A percentile compares a stretch with the other conserved stretches of the same genome.
Conservation (phyloP, 2,888 invertebrate genomes). For the Euplagia quadripunctaria region DNA sequence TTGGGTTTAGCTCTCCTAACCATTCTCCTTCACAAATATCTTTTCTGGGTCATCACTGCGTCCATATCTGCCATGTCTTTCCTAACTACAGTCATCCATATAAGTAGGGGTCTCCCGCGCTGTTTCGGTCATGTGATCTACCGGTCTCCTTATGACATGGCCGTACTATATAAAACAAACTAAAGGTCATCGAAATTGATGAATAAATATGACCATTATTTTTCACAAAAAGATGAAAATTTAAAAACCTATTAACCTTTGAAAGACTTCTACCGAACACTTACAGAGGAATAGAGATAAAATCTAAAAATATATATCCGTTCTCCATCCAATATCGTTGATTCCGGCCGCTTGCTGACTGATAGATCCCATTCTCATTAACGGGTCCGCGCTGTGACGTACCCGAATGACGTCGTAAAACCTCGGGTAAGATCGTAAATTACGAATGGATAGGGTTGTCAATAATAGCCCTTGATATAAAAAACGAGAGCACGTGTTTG, state of each 20-base stretch:
- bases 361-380: conserved; percentile 84
- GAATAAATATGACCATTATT: neutral
- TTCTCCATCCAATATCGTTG: conserved; percentile 66
- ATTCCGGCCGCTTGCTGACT: conserved; percentile 71
- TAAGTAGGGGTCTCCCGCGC: no score
- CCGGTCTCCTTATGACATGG: no score
- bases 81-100: no score
- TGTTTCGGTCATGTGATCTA: no score
- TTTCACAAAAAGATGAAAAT: conserved; percentile 5
- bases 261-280: conserved; percentile 15
- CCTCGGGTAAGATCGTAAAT: conserved; percentile 60
- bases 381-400: conserved; percentile 56
- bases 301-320: conserved; percentile 79
- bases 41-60: no score
- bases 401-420: conserved; percentile 59
- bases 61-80: no score
- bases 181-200: conserved; percentile 12
- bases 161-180: no score
- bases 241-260: conserved; percentile 9
- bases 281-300: conserved; percentile 39
- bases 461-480: conserved; percentile 53
- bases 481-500: conserved; percentile 41
- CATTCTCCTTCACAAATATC: no score
- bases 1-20: no score
- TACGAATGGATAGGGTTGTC: conserved; percentile 62